Evolutionary conservation across 2,113 vertebrate species (phyloP), one percentile per base, ranked within the genome.

Genomic region (Psittacara wagleri): DNA sequence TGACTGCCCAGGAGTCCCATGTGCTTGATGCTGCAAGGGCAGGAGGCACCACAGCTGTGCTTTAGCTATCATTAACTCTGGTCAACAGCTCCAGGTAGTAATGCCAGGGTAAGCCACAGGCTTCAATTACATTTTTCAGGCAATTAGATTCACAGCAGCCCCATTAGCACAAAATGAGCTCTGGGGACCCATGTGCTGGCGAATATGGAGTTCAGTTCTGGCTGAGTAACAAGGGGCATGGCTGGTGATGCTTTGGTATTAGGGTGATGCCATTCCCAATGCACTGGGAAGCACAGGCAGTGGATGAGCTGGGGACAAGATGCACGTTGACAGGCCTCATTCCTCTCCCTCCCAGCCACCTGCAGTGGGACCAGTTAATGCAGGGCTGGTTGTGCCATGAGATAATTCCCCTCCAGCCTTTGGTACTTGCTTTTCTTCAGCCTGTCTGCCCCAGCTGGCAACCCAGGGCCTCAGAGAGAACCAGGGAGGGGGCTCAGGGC

Each of bases 121-220:
- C 86, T 83, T 92, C 95, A 83, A 27, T 83, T 93, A 67, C 33
- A 49, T 94, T 95, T 74, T 82, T 90, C 92, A 96, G 81, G 84
- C 57, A 95, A 61, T 94, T 88, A 86, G 88, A 88, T 72, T 33
- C 75, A 92, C 72, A 39, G 66, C 83, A 68, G 89, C 7, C 39
- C 84, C 4, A 49, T 55, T 35, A 80, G 33, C 62, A 55, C 59
- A 55, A 83, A 96, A 95, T 8, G 13, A 89, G 88, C 2, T 1
- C 73, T 43, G 92, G n/a, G 57, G 52, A 61, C 57, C 68, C 35
- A 1, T 0, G 28, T 63, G 37, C 41, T 86, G 77, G 13, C 51
- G 33, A 72, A 61, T 2, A 1, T 1, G 2, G 55, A 46, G 44
- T 9, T 82, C 63, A 48, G 44, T 23, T 35, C 0, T 0, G 13